Evolutionary conservation across 1,140 invertebrate genomes (phyloP).

Genomic region (Drosophila elegans): DNA sequence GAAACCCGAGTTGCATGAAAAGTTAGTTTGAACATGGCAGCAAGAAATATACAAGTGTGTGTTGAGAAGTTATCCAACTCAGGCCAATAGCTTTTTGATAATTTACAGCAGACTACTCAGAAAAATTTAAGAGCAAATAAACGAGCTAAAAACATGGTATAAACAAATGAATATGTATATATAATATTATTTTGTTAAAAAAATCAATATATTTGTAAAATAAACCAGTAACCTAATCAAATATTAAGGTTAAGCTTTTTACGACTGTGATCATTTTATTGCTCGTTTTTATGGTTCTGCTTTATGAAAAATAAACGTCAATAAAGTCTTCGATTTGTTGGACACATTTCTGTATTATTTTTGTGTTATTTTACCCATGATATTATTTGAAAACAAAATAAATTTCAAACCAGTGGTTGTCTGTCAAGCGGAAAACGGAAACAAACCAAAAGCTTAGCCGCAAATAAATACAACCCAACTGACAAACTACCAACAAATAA

Average conservation of each 20-base stretch:
- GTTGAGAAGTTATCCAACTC: slow-evolving; percentile 1
- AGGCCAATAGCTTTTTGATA: slow-evolving; percentile 13
- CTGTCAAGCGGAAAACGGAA: slow-evolving; percentile 12
- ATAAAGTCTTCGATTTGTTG: neutral
- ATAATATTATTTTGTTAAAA: too few species aligned
- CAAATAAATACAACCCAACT: slow-evolving; percentile 8
- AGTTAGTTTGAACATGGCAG: neutral
- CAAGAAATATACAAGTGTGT: neutral
- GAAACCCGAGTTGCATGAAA: slow-evolving; percentile 1
- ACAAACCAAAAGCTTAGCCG: slow-evolving; percentile 14
- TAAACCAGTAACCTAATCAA: neutral
- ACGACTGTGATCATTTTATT: neutral
- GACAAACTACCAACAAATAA: slow-evolving; percentile 16
- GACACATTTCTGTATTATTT: neutral
- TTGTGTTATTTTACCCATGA: neutral
- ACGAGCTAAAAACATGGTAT: too few species aligned
- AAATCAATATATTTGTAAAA: neutral
- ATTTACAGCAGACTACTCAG: too few species aligned
- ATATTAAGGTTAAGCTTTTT: neutral
- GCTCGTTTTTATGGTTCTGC: neutral
- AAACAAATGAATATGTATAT: too few species aligned
- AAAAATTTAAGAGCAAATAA: too few species aligned
- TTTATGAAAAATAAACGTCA: neutral
- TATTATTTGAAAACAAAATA: slow-evolving; percentile 6
- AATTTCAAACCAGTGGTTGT: slow-evolving; percentile 1